Conservation (phyloP, 2,888 invertebrate genomes). For the Asteroscopus sphinx region DNA sequence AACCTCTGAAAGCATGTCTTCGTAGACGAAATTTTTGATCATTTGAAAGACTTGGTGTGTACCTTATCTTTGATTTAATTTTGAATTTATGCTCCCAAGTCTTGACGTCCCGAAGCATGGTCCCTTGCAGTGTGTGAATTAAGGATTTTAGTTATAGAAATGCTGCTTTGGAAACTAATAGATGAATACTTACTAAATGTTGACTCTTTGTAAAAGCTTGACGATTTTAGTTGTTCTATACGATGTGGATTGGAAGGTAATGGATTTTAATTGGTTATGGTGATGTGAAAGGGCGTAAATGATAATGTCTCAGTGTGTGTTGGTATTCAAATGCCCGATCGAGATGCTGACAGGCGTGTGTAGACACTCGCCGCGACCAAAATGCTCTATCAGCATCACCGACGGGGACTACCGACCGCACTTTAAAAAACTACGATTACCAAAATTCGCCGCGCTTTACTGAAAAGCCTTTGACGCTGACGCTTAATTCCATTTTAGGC, state of each 20-base stretch:
- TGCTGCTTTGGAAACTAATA: conserved; percentile 83
- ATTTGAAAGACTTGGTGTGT: conserved; percentile 78
- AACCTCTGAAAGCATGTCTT: conserved; percentile 77
- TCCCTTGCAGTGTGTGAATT: conserved; percentile 87
- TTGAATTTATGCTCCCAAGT: conserved; percentile 71
- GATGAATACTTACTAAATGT: conserved; percentile 84
- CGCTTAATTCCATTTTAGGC: conserved; percentile 76
- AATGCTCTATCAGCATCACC: conserved; percentile 87
- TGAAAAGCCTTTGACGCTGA: conserved; percentile 70
- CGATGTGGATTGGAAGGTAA: conserved; percentile 89
- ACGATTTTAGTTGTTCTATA: conserved; percentile 87
- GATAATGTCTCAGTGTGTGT: conserved; percentile 90
- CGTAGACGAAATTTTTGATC: conserved; percentile 68
- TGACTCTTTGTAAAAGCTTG: conserved; percentile 87
- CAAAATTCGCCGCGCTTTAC: conserved; percentile 67
- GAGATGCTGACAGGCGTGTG: conserved; percentile 87
- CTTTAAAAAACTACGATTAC: conserved; percentile 63
- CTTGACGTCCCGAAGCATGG: conserved; percentile 78
- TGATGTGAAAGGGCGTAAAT: conserved; percentile 87
- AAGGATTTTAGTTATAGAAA: conserved; percentile 77
- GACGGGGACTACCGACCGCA: conserved; percentile 86
- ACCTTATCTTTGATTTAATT: conserved; percentile 63
- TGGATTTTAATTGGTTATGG: conserved; percentile 88
- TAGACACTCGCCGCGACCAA: conserved; percentile 78
- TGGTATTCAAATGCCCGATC: conserved; percentile 93